Evolutionary conservation across 2,888 invertebrate genomes (phyloP), one percentile per base, ranked within the genome.

Genomic region (Cenopis cana): DNA sequence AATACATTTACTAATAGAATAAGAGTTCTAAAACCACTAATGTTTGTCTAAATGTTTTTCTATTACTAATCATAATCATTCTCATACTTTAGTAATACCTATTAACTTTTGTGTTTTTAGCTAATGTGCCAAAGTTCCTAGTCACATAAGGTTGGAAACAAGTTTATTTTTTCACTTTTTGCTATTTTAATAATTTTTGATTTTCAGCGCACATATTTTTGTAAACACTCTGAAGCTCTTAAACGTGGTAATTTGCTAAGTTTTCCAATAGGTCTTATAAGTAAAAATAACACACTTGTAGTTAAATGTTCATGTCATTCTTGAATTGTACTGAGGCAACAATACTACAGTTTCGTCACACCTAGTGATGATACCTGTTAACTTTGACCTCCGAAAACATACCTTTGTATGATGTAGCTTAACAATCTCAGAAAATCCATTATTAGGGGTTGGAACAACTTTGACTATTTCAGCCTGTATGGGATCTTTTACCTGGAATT

Each of bases 341-440:
- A 6, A 20, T 2, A 46, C 14, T n/a, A 14, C 50, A 64, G 24
- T 64, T 64, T 17, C 56, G 24, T 55, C 61, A 69, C 36, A 29
- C 55, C n/a, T 38, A 14, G 33, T 46, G 46, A 61, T 68, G 61
- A 29, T 54, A 46, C 29, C 24, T 46, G 11, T 12, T 29, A 46
- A 12, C 41, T 18, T 52, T 24, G 14, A 49, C 56, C 57, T 50
- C 49, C 11, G 8, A 33, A 62, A 54, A 55, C 69, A 69, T 90
- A 96, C 95, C 90, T 95, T 94, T 2, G 94, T 92, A 78, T 95
- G 95, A 75, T 96, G 95, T 50, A 99, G 93, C 77, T 93, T 94
- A 17, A 99, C 98, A 79, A 99, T 94, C 93, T 99, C 99, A 24
- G 99, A 96, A 79, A 97, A 98, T 54, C 99, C 99, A 95, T 99